Evolutionary conservation across 1,140 invertebrate genomes (phyloP).

Genomic region (Dendrolimus kikuchii): DNA sequence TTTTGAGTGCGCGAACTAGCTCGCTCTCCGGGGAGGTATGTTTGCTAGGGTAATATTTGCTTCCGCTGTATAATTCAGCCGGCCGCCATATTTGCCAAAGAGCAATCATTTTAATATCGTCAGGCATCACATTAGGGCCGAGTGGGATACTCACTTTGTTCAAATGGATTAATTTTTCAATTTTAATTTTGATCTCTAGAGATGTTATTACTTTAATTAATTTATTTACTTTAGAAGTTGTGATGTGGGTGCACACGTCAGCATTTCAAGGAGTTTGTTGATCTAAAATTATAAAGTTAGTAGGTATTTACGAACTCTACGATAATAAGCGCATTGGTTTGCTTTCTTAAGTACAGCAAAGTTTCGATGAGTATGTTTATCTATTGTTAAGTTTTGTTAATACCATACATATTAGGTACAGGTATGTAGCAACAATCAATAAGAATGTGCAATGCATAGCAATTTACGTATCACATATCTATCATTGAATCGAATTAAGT

Average conservation of each 20-base stretch:
- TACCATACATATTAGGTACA: no score
- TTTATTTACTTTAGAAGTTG: constrained; percentile 2
- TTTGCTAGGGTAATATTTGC: constrained; percentile 78
- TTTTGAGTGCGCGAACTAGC: constrained; percentile 74
- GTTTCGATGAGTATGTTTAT: no score
- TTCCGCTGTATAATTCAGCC: constrained; percentile 77
- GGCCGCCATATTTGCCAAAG: constrained; percentile 77
- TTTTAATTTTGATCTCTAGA: constrained; percentile 39
- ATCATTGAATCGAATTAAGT: no score
- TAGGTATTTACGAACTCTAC: no score
- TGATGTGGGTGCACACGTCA: neutral
- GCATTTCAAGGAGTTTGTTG: no score
- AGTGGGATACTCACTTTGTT: constrained; percentile 57
- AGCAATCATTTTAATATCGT: constrained; percentile 78
- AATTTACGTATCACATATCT: no score
- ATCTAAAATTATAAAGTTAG: no score
- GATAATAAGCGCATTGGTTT: no score
- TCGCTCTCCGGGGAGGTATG: constrained; percentile 73
- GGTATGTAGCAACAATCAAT: no score
- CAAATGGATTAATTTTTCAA: constrained; percentile 63
- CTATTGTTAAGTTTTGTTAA: no score
- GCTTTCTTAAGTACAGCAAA: no score
- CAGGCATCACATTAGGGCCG: constrained; percentile 66
- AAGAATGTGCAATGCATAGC: no score
- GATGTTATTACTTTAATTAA: neutral